Base-by-base conservation (phyloP, 2,888 invertebrate species). In the Dexiosoma caninum region DNA sequence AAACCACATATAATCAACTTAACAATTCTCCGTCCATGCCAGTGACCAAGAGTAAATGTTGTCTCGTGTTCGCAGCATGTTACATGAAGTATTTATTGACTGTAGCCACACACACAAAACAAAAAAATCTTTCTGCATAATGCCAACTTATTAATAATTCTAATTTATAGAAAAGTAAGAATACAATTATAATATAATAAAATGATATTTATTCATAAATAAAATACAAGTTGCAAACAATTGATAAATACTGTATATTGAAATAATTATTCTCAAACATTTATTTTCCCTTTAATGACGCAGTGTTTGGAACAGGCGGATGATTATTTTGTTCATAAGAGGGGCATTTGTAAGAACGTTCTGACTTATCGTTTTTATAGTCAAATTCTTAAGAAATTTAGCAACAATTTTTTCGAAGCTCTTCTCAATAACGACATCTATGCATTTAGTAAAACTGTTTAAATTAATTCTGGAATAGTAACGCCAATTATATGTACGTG, bases 51-150 rank as follows among this genome's bases (percentile, higher is more conserved):
- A 55, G 51, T 51, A 53, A 66, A 30, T 66, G n/a, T n/a, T n/a
- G 66, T 27, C 67, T 55, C 67, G 42, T 6, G 42, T 55, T 42
- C 30, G 30, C 53, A n/a, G 53, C 55, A 67, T 66, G 66, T 40
- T 66, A 16, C 16, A 66, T 27, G 49, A 37, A 37, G 19, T 14
- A 46, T 64, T 64, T 64, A 64, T 64, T 23, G 49, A 37, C 51
- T 27, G 37, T 66, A 66, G 40, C 49, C n/a, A n/a, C n/a, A n/a
- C n/a, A n/a, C n/a, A n/a, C n/a, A n/a, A 35, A 37, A 51, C 19
- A 8, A 49, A 66, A 66, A 66, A 66, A 64, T 49, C 46, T 64
- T 49, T 62, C 16, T 19, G 21, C 5, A 10, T 30, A 30, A 30
- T 30, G 51, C 51, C n/a, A 51, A 8, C 30, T 51, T 14, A 16